Evolutionary conservation across 1,140 invertebrate species (phyloP).

Genomic region (Neuroterus valhalla): DNA sequence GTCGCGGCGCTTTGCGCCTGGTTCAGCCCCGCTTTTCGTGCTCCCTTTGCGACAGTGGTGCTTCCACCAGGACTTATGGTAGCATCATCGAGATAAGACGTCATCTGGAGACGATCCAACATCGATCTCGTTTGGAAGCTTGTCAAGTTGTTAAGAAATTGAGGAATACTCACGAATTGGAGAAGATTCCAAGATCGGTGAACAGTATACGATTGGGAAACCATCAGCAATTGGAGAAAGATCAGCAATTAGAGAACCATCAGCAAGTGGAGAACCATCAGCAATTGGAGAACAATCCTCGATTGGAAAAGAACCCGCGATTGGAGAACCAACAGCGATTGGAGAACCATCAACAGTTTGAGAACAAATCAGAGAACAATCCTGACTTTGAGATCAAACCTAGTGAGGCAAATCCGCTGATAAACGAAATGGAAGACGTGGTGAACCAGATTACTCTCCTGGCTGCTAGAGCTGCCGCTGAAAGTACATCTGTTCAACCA

Average conservation of each 20-base stretch:
- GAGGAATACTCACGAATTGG: too few relatives aligned
- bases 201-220: too few relatives aligned
- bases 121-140: slow-evolving; percentile 69
- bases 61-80: slow-evolving; percentile 75
- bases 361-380: slow-evolving; percentile 49
- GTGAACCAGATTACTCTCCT: slow-evolving; percentile 88
- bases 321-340: slow-evolving; percentile 47
- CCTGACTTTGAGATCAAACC: slow-evolving; percentile 58
- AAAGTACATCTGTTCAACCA: slow-evolving; percentile 64
- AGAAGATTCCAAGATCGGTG: too few relatives aligned
- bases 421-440: slow-evolving; percentile 88
- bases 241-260: too few relatives aligned
- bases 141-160: slow-evolving; percentile 51
- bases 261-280: slow-evolving; percentile 62
- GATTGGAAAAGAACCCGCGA: too few relatives aligned
- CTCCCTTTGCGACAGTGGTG: slow-evolving; percentile 78
- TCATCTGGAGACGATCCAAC: slow-evolving; percentile 80
- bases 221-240: slow-evolving; percentile 43
- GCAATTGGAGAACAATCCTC: slow-evolving; percentile 61
- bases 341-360: too few relatives aligned
- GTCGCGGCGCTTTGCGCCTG: slow-evolving; percentile 80
- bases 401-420: slow-evolving; percentile 75
- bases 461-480: slow-evolving; percentile 81
- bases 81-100: slow-evolving; percentile 79
- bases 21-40: slow-evolving; percentile 84